Base-by-base conservation (phyloP, 2,888 invertebrate species). In the Pocota personata region DNA sequence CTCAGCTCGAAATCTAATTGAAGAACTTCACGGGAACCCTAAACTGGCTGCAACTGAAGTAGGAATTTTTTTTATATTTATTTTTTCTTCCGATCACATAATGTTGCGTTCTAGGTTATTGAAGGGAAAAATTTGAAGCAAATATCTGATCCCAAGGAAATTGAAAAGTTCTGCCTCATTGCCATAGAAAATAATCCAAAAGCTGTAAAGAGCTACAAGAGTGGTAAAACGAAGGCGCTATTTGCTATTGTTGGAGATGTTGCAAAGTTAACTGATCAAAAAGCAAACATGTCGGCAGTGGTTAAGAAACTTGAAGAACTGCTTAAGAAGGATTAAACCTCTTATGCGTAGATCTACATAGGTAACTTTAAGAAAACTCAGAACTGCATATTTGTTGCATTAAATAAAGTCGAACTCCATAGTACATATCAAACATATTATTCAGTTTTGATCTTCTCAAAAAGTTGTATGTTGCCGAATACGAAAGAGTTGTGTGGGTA, bases 181-280 rank as follows among this genome's bases (percentile, higher is more conserved):
- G 93, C 95, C 0, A 91, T 97, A 32, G 90, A 94, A 12, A 94
- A 94, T 82, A 96, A 96, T 92, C 93, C 94, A 10, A 95, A 95
- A 90, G 90, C 95, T 69, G 95, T 96, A 0, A 92, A 94, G 84
- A 93, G 94, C 88, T 97, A 95, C 90, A 95, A 94, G 90, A 92
- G 92, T 8, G 97, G 97, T 4, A 97, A 97, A 92, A 91, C 91
- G 0, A 96, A 96, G 93, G 94, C 95, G 7, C 94, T 96, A 57
- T 94, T 94, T 89, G 95, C 95, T 32, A 93, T 97, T 80, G 90
- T 95, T 80, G 95, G 95, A 12, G 92, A 94, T 89, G 93, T 96
- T 66, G 93, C 93, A 71, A 94, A 94, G 89, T 92, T 93, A 87
- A 94, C 95, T 52, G 91, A 95, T 16, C 93, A 94, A 89, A 94